These are phyloP conservation scores for Pristionchus pacificus DNA, from an alignment of 1,140 invertebrate species.

Conservation along the genomic window DNA sequence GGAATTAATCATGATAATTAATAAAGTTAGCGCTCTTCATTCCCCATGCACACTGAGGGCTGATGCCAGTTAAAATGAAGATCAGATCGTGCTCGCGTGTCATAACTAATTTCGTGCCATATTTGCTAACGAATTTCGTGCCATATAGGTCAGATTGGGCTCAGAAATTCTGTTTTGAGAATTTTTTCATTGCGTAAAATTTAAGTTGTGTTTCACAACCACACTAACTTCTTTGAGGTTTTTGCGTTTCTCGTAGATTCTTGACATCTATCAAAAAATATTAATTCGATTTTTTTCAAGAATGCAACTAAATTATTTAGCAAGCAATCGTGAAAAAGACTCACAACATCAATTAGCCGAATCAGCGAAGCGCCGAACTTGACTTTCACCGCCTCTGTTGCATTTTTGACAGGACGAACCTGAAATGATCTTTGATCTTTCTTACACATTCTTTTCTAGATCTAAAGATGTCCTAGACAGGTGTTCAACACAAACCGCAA, in stretches of 20 bases:
- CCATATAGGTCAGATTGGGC: not conserved
- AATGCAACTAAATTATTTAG: not conserved
- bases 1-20: no score
- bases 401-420: constrained; percentile 87
- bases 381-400: constrained; percentile 84
- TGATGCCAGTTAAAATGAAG: no score
- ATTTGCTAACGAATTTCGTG: no score
- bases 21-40: no score
- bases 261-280: not conserved
- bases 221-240: not conserved
- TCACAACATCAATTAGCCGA: constrained; percentile 62
- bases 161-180: not conserved
- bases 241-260: not conserved
- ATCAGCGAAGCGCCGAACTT: constrained; percentile 72
- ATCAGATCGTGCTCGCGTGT: no score
- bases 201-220: not conserved
- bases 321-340: constrained; percentile 31
- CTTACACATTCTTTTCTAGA: no score
- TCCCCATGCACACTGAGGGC: no score
- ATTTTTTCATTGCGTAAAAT: not conserved
- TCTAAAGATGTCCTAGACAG: no score
- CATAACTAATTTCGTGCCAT: no score
- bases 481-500: no score
- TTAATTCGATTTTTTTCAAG: not conserved
- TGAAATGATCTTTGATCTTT: no score